These are phyloP conservation scores for Echeneis naucrates DNA, from an alignment of 2,797 vertebrate species.

Conservation along the genomic window DNA sequence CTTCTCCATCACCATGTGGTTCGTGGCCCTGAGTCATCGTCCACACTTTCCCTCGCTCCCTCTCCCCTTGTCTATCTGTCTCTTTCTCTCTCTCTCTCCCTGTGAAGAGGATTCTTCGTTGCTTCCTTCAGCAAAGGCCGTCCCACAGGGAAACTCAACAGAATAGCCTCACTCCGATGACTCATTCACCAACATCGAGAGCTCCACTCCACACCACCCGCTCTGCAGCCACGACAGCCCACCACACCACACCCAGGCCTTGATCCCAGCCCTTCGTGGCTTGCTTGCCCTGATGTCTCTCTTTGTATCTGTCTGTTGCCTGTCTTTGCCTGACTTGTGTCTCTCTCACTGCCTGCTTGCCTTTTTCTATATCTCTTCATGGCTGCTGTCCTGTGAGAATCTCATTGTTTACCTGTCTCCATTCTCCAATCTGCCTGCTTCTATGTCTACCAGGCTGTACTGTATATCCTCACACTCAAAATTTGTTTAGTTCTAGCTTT, in stretches of 20 bases:
- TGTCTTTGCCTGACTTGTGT: conserved; percentile 11
- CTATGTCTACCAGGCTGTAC: conserved; percentile 38
- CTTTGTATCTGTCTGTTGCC: conserved; percentile 16
- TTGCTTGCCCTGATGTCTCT: conserved; percentile 34
- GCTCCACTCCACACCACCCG: conserved; percentile 64
- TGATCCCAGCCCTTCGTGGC: conserved; percentile 58
- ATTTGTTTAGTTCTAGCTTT: conserved; percentile 26
- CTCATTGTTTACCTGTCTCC: conserved; percentile 57
- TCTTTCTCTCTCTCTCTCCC: conserved; percentile 65
- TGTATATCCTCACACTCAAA: conserved; percentile 35
- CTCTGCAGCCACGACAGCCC: conserved; percentile 66
- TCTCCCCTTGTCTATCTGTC: conserved; percentile 66
- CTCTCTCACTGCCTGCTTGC: conserved; percentile 20
- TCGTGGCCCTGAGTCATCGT: conserved; percentile 90
- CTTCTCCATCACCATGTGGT: conserved; percentile 84
- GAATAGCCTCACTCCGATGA: conserved; percentile 74
- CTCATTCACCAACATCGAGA: conserved; percentile 73
- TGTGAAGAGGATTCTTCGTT: conserved; percentile 68
- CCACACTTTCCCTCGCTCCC: conserved; percentile 78
- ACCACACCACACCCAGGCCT: conserved; percentile 76
- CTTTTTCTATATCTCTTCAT: conserved; percentile 35
- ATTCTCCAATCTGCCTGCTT: conserved; percentile 52
- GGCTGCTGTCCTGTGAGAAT: conserved; percentile 48
- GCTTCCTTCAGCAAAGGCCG: conserved; percentile 55
- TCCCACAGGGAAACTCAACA: conserved; percentile 70